phyloP scores from a whole-genome alignment of 1,140 invertebrate species.

The Zaprionus taronus region DNA sequence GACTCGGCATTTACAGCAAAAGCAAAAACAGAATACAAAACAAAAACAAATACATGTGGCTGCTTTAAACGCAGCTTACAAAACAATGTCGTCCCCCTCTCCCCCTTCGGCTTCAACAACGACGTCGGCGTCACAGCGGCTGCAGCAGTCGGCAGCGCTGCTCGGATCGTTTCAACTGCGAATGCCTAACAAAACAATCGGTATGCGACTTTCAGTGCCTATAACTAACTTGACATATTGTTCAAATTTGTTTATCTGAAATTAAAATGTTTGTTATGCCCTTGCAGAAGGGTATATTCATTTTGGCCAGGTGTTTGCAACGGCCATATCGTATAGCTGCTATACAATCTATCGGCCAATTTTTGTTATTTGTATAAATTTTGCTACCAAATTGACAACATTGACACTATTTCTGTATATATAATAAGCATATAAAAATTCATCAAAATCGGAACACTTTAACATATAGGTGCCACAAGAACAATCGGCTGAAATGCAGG shows the following conservation, averaged over 20 bases:
- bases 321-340: no score
- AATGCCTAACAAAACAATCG: constrained; percentile 9
- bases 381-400: no score
- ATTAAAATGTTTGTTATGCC: not conserved
- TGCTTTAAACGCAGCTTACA: constrained; percentile 41
- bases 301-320: no score
- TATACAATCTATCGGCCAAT: no score
- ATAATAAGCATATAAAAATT: no score
- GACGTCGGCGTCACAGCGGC: not conserved
- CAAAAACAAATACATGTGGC: constrained; percentile 29
- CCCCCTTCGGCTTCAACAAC: not conserved
- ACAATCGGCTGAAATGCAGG: no score
- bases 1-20: constrained; percentile 47
- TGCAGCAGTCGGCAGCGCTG: constrained; percentile 6
- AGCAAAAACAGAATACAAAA: constrained; percentile 5
- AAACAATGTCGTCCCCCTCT: constrained; percentile 4
- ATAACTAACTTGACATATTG: not conserved
- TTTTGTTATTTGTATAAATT: no score
- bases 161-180: not conserved
- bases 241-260: not conserved
- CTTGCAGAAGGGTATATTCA: no score
- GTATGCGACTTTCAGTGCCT: not conserved
- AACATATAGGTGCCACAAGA: no score
- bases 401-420: no score
- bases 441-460: no score